Conservation (phyloP, 2,888 invertebrate genomes). For the Caenorhabditis panamensis region DNA sequence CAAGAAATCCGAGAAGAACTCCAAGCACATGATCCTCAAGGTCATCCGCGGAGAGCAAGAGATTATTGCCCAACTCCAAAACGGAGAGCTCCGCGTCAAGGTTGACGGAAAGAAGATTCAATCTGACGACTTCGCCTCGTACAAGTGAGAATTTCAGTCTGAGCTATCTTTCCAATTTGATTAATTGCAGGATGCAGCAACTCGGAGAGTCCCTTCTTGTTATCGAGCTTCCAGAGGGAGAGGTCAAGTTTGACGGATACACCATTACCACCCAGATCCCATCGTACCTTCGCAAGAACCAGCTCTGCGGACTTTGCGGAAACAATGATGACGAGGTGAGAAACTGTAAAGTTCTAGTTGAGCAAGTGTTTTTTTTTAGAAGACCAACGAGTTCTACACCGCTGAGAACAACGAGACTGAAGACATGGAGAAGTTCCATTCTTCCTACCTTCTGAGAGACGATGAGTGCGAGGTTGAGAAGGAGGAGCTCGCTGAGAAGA, state of each 20-base stretch:
- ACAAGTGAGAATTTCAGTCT: slow-evolving; percentile 16
- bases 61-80: slow-evolving; percentile 51
- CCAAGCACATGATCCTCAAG: slow-evolving; percentile 68
- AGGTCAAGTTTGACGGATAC: slow-evolving; percentile 77
- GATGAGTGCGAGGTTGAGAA: slow-evolving; percentile 61
- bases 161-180: not conserved
- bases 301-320: slow-evolving; percentile 80
- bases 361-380: slow-evolving; percentile 63
- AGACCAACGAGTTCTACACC: slow-evolving; percentile 72
- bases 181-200: slow-evolving; percentile 29
- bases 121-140: slow-evolving; percentile 9
- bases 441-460: slow-evolving; percentile 70
- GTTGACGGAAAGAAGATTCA: slow-evolving; percentile 65
- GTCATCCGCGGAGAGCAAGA: slow-evolving; percentile 58
- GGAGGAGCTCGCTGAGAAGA: slow-evolving; percentile 59
- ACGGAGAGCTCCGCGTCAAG: slow-evolving; percentile 54
- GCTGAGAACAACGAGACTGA: slow-evolving; percentile 70
- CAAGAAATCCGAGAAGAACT: slow-evolving; percentile 75
- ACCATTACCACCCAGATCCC: slow-evolving; percentile 69
- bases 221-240: slow-evolving; percentile 71
- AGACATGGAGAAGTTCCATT: slow-evolving; percentile 77
- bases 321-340: slow-evolving; percentile 75
- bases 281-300: slow-evolving; percentile 65
- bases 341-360: slow-evolving; percentile 67
- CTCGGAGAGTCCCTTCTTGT: slow-evolving; percentile 58